A percentile compares a stretch with the other conserved stretches of the same genome.
Conservation (phyloP, 2,113 vertebrate genomes). For the Megaleporinus macrocephalus region DNA sequence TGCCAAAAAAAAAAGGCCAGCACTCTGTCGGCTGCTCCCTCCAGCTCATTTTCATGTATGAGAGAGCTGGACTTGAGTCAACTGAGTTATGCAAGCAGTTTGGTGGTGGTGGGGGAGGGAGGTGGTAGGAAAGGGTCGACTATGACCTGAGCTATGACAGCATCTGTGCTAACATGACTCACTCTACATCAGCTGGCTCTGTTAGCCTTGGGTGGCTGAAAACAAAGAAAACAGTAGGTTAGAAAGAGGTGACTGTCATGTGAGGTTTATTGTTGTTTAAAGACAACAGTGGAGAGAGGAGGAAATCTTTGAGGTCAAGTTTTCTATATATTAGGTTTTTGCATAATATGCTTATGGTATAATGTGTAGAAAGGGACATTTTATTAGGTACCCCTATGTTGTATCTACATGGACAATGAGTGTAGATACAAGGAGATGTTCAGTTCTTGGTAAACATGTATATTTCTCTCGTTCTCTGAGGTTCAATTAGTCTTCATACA, state of each 20-base stretch:
- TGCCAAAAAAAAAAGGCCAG: conserved; percentile 20
- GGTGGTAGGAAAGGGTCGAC: neutral
- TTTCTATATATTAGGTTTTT: neutral
- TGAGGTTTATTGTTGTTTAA: neutral
- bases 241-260: conserved; percentile 29
- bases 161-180: conserved; percentile 25
- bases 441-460: no score
- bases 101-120: neutral
- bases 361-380: no score
- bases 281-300: neutral
- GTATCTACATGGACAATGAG: no score
- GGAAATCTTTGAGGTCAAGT: neutral
- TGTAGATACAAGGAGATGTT: no score
- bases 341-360: neutral
- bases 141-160: conserved; percentile 24
- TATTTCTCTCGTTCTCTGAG: no score
- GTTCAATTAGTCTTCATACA: no score
- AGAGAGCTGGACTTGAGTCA: conserved; percentile 13
- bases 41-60: conserved; percentile 26
- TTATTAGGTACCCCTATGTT: no score
- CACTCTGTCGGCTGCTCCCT: neutral
- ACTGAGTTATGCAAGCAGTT: conserved; percentile 5
- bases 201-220: conserved; percentile 14
- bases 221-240: conserved; percentile 55
- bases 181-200: neutral